phyloP scores from a whole-genome alignment of 2,888 invertebrate genomes.

The Blastobasis lacticolella region DNA sequence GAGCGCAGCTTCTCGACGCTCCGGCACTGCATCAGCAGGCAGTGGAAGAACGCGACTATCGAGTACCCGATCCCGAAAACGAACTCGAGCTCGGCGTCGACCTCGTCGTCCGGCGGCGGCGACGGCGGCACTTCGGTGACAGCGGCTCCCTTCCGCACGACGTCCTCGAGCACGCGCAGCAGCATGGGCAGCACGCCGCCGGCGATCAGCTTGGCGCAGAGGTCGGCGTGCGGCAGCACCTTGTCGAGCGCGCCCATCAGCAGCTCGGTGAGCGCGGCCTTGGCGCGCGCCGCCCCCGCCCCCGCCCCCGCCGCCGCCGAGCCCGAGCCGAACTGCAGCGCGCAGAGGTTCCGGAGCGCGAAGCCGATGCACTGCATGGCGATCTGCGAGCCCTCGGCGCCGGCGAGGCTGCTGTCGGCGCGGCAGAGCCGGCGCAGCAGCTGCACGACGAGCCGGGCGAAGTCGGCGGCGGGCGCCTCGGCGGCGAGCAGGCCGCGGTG shows the following conservation, averaged over 20 bases:
- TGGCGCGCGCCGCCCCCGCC: conserved; percentile 59
- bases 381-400: conserved; percentile 69
- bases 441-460: conserved; percentile 72
- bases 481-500: conserved; percentile 76
- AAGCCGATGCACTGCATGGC: conserved; percentile 77
- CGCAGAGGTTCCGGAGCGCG: conserved; percentile 73
- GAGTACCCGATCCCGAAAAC: conserved; percentile 76
- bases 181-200: conserved; percentile 77
- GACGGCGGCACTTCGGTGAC: too few species aligned
- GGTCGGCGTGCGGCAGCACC: conserved; percentile 64
- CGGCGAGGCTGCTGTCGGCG: conserved; percentile 65
- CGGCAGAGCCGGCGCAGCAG: conserved; percentile 69
- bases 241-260: conserved; percentile 74
- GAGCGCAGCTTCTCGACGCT: conserved; percentile 67
- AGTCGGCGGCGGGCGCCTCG: conserved; percentile 70
- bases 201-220: conserved; percentile 73
- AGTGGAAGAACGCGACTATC: conserved; percentile 74
- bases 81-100: conserved; percentile 70
- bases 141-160: conserved; percentile 50
- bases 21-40: conserved; percentile 71
- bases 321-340: conserved; percentile 73
- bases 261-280: conserved; percentile 72
- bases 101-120: conserved; percentile 47
- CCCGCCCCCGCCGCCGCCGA: conserved; percentile 36
- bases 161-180: conserved; percentile 73